Percentiles rank a stretch among this genome's conserved stretches.
phyloP scores from a whole-genome alignment of 2,113 vertebrate genomes.

The Anser brachyrhynchus region DNA sequence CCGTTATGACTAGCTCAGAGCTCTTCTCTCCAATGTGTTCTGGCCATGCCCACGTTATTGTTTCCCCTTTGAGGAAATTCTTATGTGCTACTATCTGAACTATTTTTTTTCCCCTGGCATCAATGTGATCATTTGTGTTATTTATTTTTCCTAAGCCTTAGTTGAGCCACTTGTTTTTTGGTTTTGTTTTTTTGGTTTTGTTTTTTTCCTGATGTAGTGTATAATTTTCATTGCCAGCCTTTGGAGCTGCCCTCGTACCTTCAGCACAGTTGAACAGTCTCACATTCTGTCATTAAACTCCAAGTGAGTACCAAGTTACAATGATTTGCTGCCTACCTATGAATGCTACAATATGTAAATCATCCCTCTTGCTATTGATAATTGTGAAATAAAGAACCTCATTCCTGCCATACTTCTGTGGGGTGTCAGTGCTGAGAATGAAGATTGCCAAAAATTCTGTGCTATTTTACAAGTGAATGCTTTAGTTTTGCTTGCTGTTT shows the following conservation, averaged over 20 bases:
- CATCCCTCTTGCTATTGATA: background rate
- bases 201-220: conserved; percentile 4
- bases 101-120: background rate
- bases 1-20: background rate
- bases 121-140: background rate
- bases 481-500: background rate
- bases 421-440: background rate
- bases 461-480: background rate
- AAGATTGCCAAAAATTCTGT: background rate
- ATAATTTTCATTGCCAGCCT: conserved; percentile 6
- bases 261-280: conserved; percentile 1
- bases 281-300: background rate
- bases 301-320: conserved; percentile 16
- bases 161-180: background rate
- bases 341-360: background rate
- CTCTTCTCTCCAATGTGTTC: background rate
- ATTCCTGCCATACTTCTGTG: background rate
- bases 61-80: background rate
- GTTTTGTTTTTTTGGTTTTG: background rate
- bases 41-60: background rate
- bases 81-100: background rate
- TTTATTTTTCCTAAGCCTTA: background rate
- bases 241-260: background rate
- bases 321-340: background rate
- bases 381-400: conserved; percentile 61